Evolutionary conservation across 2,113 vertebrate species (phyloP).

Genomic region (Nibea albiflora): DNA sequence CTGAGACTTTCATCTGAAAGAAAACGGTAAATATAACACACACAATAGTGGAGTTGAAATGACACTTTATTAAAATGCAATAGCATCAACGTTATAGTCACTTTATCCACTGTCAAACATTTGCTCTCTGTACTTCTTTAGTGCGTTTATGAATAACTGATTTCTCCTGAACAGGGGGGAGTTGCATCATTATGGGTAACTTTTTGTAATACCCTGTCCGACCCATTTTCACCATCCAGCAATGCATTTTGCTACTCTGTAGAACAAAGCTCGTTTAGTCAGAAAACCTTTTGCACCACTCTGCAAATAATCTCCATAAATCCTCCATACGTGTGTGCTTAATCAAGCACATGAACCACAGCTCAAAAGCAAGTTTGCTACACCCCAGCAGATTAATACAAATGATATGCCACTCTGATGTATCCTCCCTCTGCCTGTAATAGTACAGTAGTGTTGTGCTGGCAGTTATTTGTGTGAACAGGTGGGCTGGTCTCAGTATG

Average conservation of each 20-base stretch:
- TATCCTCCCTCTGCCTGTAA: constrained; percentile 30
- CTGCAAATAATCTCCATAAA: neutral
- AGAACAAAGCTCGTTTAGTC: neutral
- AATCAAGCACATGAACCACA: neutral
- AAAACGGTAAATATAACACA: constrained; percentile 63
- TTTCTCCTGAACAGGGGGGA: constrained; percentile 73
- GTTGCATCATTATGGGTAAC: constrained; percentile 79
- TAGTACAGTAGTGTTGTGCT: constrained; percentile 55
- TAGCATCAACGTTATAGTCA: neutral
- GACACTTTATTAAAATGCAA: neutral
- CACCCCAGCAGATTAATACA: neutral
- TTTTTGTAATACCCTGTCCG: constrained; percentile 42
- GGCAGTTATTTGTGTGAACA: constrained; percentile 77
- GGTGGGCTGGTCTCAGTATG: constrained; percentile 78
- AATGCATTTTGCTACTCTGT: neutral
- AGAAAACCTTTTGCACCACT: neutral
- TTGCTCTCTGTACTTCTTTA: constrained; percentile 11
- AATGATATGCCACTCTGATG: neutral
- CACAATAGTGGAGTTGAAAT: neutral
- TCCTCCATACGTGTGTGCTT: neutral
- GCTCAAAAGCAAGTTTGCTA: neutral
- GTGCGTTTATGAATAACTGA: constrained; percentile 43
- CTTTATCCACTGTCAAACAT: constrained; percentile 1
- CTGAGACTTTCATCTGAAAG: constrained; percentile 34
- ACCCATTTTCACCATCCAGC: neutral